phyloP scores from a whole-genome alignment of 2,888 invertebrate species.

The Acheta domesticus region DNA sequence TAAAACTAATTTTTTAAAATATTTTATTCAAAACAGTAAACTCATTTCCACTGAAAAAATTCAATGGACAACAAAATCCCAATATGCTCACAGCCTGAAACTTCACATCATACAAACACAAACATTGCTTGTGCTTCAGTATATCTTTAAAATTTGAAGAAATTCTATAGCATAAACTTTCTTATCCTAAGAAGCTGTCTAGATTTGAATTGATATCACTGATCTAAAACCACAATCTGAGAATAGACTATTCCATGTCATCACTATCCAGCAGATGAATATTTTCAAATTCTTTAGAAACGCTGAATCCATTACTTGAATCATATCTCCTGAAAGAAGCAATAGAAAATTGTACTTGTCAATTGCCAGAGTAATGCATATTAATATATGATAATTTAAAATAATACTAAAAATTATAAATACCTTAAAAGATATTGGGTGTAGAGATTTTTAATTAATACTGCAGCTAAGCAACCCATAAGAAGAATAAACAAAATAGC shows the following conservation, averaged over 20 bases:
- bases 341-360: background rate
- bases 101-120: too few species aligned
- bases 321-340: background rate
- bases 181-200: too few species aligned
- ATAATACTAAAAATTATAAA: background rate
- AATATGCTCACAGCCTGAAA: too few species aligned
- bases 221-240: too few species aligned
- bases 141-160: too few species aligned
- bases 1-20: too few species aligned
- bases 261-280: background rate
- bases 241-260: background rate
- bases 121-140: too few species aligned
- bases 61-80: too few species aligned
- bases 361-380: background rate
- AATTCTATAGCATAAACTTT: too few species aligned
- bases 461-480: background rate
- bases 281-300: constrained; percentile 11
- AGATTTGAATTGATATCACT: too few species aligned
- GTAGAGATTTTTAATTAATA: background rate
- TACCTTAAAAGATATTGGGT: background rate
- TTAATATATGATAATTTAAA: background rate
- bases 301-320: background rate
- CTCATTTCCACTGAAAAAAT: too few species aligned
- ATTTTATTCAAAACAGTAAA: too few species aligned
- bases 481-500: background rate